Evolutionary conservation across 2,113 vertebrate genomes (phyloP), one percentile per base, ranked within the genome.

Genomic region (Proteles cristata): DNA sequence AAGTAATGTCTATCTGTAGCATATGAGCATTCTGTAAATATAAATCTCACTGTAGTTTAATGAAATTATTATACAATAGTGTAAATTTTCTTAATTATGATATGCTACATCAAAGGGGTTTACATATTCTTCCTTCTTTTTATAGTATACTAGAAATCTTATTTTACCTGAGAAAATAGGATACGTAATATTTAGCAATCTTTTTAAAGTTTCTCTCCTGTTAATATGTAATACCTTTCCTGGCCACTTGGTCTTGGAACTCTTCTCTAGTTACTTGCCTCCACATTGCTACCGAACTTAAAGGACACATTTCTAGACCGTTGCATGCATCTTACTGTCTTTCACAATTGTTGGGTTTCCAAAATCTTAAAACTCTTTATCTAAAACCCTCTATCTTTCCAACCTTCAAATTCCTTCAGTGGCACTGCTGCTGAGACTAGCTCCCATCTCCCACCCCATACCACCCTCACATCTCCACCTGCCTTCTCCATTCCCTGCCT

Each of bases 201-300:
- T 85, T 89, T 94, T 74, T 35, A 10, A n/a, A 48, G 6, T 39
- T 80, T 73, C 1, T 73, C 17, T 73, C 31, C 48, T 81, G 17
- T 95, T 93, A 73, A 58, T 31, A 11, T 55, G 53, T 31, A 65
- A 71, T 6, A 43, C 7, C 16, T 79, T 85, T 85, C 19, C 14
- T 79, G 14, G 15, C 14, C 7, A 8, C 68, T 53, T 17, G 26
- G 14, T 81, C 11, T 7, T 80, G 28, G 66, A 39, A 86, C 5
- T 84, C 12, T 83, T 82, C 16, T 87, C 21, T 8, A 45, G 4
- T 33, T 11, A 23, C 28, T 80, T 48, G 7, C 7, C 1, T 85
- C 16, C 23, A 76, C 1, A 33, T 0, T 1, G 14, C 0, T n/a
- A 3, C 5, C 8, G 1, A 11, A 11, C 35, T 69, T 58, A 39